These are phyloP conservation scores for Lasioglossum calceatum DNA, from an alignment of 2,888 invertebrate genomes.

Conservation along the genomic window DNA sequence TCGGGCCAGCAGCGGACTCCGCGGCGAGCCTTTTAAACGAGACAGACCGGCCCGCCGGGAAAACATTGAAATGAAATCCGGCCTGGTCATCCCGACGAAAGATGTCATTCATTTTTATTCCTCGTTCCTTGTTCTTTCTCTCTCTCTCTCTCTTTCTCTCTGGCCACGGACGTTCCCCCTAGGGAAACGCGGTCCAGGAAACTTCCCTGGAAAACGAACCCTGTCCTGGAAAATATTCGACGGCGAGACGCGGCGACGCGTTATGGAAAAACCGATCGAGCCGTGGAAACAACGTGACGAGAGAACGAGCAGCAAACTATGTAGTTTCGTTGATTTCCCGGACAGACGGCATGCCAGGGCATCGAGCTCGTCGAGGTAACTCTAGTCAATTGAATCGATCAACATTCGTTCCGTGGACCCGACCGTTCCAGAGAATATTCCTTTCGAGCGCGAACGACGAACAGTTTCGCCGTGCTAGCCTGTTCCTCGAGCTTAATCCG, in stretches of 20 bases:
- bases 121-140: neutral
- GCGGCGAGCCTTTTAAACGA: conserved; percentile 64
- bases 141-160: neutral
- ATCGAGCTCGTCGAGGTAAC: conserved; percentile 48
- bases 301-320: conserved; percentile 16
- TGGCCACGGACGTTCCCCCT: neutral
- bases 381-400: conserved; percentile 67
- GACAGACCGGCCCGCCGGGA: conserved; percentile 36
- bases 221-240: neutral
- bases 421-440: conserved; percentile 46
- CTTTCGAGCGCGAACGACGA: conserved; percentile 24
- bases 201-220: conserved; percentile 12
- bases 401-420: conserved; percentile 61
- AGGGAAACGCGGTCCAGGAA: neutral
- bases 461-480: conserved; percentile 8
- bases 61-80: conserved; percentile 21
- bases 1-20: conserved; percentile 42
- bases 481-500: conserved; percentile 34
- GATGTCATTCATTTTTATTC: conserved; percentile 23
- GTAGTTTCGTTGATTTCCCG: neutral
- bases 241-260: conserved; percentile 1
- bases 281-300: conserved; percentile 37
- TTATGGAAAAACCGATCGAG: conserved; percentile 47
- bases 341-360: conserved; percentile 9
- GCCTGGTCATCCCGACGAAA: conserved; percentile 18